Evolutionary conservation across 2,797 vertebrate species (phyloP).

Genomic region (Ctenochaetus hawaiiensis): DNA sequence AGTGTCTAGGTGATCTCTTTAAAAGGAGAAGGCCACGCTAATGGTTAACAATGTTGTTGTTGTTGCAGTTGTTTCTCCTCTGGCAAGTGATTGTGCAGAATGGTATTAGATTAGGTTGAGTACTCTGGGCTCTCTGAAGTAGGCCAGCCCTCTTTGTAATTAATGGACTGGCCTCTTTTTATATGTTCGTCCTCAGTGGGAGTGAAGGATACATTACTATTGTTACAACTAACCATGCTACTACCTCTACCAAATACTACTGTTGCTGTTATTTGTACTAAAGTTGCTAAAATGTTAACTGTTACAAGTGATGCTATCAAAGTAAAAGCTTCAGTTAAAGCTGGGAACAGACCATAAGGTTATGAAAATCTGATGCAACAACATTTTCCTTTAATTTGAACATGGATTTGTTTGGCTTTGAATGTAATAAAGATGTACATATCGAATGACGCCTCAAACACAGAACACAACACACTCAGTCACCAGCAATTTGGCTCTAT

Average conservation of each 20-base stretch:
- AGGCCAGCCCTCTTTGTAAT: constrained; percentile 42
- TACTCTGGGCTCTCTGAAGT: constrained; percentile 50
- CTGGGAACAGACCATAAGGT: too few relatives aligned
- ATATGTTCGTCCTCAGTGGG: constrained; percentile 4
- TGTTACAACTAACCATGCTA: background rate
- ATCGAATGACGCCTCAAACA: too few relatives aligned
- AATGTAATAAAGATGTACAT: too few relatives aligned
- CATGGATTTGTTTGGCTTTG: too few relatives aligned
- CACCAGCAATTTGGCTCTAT: too few relatives aligned
- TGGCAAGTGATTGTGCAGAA: constrained; percentile 38
- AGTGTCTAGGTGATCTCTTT: constrained; percentile 35
- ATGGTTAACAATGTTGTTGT: constrained; percentile 33
- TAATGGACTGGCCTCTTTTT: constrained; percentile 45
- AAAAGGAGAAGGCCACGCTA: constrained; percentile 3
- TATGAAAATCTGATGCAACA: too few relatives aligned
- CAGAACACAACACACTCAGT: too few relatives aligned
- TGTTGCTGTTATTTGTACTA: background rate
- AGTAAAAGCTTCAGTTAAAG: too few relatives aligned
- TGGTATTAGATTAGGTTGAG: constrained; percentile 27
- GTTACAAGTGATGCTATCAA: background rate
- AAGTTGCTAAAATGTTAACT: background rate
- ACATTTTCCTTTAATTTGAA: too few relatives aligned
- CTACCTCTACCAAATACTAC: background rate
- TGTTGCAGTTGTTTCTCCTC: background rate
- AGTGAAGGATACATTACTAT: background rate